These are phyloP conservation scores for Ochotona curzoniae DNA, from an alignment of 2,113 vertebrate species.

Conservation along the genomic window DNA sequence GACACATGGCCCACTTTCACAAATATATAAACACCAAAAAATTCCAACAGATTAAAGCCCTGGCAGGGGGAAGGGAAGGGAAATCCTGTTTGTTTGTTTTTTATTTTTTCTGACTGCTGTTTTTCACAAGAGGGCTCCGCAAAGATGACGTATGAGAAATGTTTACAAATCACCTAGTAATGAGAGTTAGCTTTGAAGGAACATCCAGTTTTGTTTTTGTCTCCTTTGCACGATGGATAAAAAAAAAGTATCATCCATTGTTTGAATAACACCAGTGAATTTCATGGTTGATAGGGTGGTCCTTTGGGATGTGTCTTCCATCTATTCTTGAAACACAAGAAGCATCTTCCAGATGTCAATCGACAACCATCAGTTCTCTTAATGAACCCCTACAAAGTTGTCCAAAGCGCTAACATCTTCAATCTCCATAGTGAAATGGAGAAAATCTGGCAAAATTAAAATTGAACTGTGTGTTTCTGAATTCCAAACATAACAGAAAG, in stretches of 20 bases:
- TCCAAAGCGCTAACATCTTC: background rate
- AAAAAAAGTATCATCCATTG: background rate
- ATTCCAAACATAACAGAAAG: no score
- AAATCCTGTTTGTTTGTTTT: no score
- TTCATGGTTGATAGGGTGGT: background rate
- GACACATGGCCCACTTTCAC: background rate
- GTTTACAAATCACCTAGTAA: background rate
- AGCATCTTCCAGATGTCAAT: background rate
- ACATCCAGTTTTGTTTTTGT: background rate
- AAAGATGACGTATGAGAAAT: constrained; percentile 17
- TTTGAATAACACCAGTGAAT: background rate
- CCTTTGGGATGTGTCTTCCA: background rate
- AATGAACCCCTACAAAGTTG: background rate
- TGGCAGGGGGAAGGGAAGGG: no score
- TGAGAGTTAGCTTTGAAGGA: background rate
- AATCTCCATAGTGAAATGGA: background rate
- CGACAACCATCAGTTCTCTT: background rate
- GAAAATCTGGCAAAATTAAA: background rate
- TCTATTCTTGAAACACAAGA: background rate
- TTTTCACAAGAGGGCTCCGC: background rate
- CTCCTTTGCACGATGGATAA: background rate
- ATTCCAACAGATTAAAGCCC: no score
- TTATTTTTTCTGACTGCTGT: background rate
- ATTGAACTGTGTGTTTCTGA: background rate
- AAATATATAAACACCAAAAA: background rate